Base-by-base conservation (phyloP, 2,797 vertebrate genomes). In the Ctenopoma multispine region DNA sequence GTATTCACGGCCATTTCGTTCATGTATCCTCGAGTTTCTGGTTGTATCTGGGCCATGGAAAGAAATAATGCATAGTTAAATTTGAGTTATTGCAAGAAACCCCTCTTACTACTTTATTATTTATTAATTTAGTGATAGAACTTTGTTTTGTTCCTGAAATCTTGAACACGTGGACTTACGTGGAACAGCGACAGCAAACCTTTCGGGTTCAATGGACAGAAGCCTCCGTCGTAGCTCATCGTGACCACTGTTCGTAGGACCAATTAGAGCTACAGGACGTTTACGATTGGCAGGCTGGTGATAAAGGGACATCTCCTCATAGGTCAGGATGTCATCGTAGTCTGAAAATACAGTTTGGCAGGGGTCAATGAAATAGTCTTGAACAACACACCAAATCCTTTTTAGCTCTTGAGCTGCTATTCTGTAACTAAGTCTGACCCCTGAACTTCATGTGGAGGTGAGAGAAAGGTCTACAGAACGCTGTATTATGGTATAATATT, bases 291-390 rank as follows among this genome's bases (percentile, higher is more conserved):
- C 95, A 3, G 96, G 96, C 80, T 99, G 97, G 84, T 98, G 97
- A 84, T 98, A 99, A 24, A 99, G 95, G 0, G 96, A 97, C 97
- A 98, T 98, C 92, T 99, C 97, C 85, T 99, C 97, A 0, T 99
- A 99, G 63, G 97, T 98, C 92, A 97, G 83, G 85, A 98, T 94
- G 72, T 99, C 97, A 27, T 97, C 96, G 71, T 94, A 92, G 86
- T 98, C 97, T 99, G 82, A 69, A 41, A 67, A 69, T 63, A 86
- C 54, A 68, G 46, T 24, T 40, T 4, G 13, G 21, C 41, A 57
- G 40, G 51, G 11, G 62, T 72, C 82, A 68, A 61, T 58, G 40
- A 76, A 72, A 65, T n/a, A 62, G 24, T 38, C 21, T 31, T 27
- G 58, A 77, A 46, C 17, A 41, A 69, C 64, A 61, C 2, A 21